phyloP scores from a whole-genome alignment of 2,888 invertebrate genomes.

The Calephelis perditalis region DNA sequence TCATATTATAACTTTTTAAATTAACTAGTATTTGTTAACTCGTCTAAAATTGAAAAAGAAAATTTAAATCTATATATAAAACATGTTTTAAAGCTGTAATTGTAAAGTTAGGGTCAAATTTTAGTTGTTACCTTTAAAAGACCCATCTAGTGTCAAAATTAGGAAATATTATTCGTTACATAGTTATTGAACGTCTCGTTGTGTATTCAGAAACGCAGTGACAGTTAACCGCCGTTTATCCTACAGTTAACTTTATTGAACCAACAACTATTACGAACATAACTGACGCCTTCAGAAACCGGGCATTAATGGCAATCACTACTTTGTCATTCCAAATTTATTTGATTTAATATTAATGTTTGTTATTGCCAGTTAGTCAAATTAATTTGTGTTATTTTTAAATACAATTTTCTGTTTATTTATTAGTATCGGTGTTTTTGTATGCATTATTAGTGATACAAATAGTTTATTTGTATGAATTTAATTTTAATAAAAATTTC shows the following conservation, averaged over 20 bases:
- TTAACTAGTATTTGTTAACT: too few species aligned
- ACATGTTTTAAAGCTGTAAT: too few species aligned
- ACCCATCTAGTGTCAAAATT: not conserved
- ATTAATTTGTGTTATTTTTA: conserved; percentile 2
- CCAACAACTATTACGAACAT: too few species aligned
- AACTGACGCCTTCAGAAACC: too few species aligned
- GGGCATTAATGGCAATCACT: not conserved
- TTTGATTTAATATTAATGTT: conserved; percentile 3
- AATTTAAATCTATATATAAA: too few species aligned
- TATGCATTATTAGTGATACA: conserved; percentile 3
- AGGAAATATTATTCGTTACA: not conserved
- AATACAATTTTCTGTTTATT: not conserved
- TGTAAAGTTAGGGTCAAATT: too few species aligned
- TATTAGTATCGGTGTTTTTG: conserved; percentile 1
- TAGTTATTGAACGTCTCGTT: not conserved
- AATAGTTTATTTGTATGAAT: conserved; percentile 1
- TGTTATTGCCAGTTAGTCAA: conserved; percentile 2
- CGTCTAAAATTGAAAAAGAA: too few species aligned
- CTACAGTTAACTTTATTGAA: not conserved
- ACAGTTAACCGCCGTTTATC: not conserved
- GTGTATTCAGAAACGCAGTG: not conserved
- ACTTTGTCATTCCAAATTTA: not conserved
- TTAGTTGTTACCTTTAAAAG: not conserved
- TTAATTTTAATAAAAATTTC: conserved; percentile 1
- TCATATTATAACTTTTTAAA: too few species aligned